Base-by-base conservation (phyloP, 2,113 vertebrate genomes). In the Ochotona curzoniae region DNA sequence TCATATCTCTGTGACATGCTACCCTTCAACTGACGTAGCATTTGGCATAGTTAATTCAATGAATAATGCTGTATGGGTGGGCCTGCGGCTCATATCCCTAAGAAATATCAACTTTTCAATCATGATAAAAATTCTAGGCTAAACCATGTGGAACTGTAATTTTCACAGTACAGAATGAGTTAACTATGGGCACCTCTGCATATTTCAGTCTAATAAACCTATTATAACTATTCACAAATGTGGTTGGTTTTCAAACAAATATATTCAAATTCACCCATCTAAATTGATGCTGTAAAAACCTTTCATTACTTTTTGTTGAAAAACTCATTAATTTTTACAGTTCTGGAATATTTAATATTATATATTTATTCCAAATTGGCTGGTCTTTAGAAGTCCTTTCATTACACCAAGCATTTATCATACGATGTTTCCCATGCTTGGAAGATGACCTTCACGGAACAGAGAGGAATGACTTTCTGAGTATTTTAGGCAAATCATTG, bases 231-330 rank as follows among this genome's bases (percentile, higher is more conserved):
- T 73, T 83, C 44, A 86, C 20, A 95, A 85, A 89, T 17, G 28
- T 76, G 80, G n/a, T 15, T 80, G 44, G 17, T 74, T 78, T 90
- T 91, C 87, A 85, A 90, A 89, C 21, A 92, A 47, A 76, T 67
- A 38, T 25, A 60, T 71, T 83, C 73, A 67, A 75, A 49, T 51
- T 75, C 61, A 54, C 57, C 76, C 2, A 4, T 82, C 35, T 18
- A 87, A 93, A 60, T 49, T 17, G 63, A 35, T 35, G 51, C 32
- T 91, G 79, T 75, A 51, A 80, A 87, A 80, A 70, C 15, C 54
- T 21, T 75, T 75, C 71, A 64, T 69, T n/a, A 81, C 15, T 70
- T 73, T 44, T 44, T 83, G 73, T 60, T 82, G 54, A 94, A 64
- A 82, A 67, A 38, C 78, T 75, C 20, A 61, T n/a, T 94, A 92